phyloP scores from a whole-genome alignment of 2,888 invertebrate genomes.

The Chromoteleia sp. region DNA sequence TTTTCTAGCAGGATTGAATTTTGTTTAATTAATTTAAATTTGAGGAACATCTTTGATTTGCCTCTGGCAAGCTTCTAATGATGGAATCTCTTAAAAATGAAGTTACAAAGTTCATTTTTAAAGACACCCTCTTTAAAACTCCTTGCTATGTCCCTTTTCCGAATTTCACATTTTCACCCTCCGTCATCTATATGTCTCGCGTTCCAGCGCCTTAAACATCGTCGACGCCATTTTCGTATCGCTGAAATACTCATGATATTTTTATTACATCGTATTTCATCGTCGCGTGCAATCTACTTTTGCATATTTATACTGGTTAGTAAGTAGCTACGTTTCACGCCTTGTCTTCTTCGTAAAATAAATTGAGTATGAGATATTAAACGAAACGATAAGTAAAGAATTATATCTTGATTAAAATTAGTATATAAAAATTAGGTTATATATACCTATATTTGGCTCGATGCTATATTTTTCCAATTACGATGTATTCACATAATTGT shows the following conservation, averaged over 20 bases:
- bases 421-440: background rate
- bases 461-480: no score
- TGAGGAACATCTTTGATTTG: no score
- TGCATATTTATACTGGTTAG: slow-evolving; percentile 80
- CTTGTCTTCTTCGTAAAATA: slow-evolving; percentile 59
- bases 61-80: slow-evolving; percentile 2
- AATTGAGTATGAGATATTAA: slow-evolving; percentile 44
- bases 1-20: no score
- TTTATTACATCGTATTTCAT: slow-evolving; percentile 82
- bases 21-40: no score
- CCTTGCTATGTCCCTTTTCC: slow-evolving; percentile 52
- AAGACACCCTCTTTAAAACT: slow-evolving; percentile 72
- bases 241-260: slow-evolving; percentile 79
- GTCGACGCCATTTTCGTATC: slow-evolving; percentile 73
- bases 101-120: slow-evolving; percentile 82
- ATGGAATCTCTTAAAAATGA: slow-evolving; percentile 81
- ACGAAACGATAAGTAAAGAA: slow-evolving; percentile 14
- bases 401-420: slow-evolving; percentile 14
- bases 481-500: no score
- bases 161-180: slow-evolving; percentile 69
- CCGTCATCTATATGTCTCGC: slow-evolving; percentile 68
- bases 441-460: no score
- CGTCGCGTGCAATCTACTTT: slow-evolving; percentile 77
- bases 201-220: slow-evolving; percentile 64
- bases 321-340: slow-evolving; percentile 75